Percentiles rank a stretch among this genome's conserved stretches.
Evolutionary conservation across 2,797 vertebrate genomes (phyloP).

Genomic region (Trichosurus vulpecula): DNA sequence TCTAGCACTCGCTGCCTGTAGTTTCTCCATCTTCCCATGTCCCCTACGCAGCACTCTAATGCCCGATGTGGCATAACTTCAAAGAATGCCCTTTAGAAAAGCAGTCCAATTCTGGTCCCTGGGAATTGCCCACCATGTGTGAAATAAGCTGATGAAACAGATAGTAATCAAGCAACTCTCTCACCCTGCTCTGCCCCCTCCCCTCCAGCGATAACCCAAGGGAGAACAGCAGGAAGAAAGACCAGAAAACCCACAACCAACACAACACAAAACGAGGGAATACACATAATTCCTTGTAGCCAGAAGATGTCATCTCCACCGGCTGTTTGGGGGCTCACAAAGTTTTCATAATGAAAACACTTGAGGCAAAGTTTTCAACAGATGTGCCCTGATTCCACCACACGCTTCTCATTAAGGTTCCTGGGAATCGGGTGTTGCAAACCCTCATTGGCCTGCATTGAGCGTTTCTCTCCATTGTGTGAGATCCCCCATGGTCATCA

Average conservation of each 20-base stretch:
- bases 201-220: constrained; percentile 8
- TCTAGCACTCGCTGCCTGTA: background rate
- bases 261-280: background rate
- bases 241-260: background rate
- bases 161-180: background rate
- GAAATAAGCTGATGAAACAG: background rate
- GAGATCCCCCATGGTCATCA: constrained; percentile 53
- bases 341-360: constrained; percentile 46
- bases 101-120: background rate
- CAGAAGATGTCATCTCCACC: background rate
- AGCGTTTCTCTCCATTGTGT: constrained; percentile 72
- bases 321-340: constrained; percentile 11
- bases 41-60: background rate
- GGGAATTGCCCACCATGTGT: background rate
- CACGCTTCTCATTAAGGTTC: constrained; percentile 72
- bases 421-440: constrained; percentile 74
- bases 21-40: background rate
- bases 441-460: constrained; percentile 52
- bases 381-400: constrained; percentile 63
- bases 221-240: constrained; percentile 27
- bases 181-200: background rate
- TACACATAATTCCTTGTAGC: background rate
- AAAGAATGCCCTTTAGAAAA: background rate
- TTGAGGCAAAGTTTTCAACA: constrained; percentile 65
- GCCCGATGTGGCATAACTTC: background rate